Evolutionary conservation across 92 coral and sea anemone species (phyloP).

Genomic region (Muricea muricata): DNA sequence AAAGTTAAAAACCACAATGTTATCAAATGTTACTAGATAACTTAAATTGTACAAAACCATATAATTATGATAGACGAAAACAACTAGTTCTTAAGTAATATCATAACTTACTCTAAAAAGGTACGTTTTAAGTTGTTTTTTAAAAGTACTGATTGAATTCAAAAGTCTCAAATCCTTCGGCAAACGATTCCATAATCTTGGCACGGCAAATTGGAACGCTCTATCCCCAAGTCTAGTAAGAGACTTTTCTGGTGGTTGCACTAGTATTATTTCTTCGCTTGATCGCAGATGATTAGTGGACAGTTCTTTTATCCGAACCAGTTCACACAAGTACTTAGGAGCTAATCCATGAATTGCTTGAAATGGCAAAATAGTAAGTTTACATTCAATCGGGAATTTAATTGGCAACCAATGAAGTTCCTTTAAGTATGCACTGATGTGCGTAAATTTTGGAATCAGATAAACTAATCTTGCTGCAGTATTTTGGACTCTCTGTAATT

Average conservation of each 20-base stretch:
- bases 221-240: slow-evolving; percentile 28
- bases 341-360: too few species aligned
- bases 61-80: too few species aligned
- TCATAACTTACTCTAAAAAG: slow-evolving; percentile 18
- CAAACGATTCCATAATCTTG: slow-evolving; percentile 34
- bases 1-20: too few species aligned
- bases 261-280: not conserved
- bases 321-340: too few species aligned
- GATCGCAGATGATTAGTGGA: not conserved
- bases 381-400: not conserved
- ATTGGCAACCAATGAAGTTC: too few species aligned
- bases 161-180: slow-evolving; percentile 9
- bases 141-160: not conserved
- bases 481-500: too few species aligned
- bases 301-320: not conserved
- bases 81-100: not conserved
- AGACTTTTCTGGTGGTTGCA: not conserved
- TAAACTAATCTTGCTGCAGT: too few species aligned
- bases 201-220: slow-evolving; percentile 30
- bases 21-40: too few species aligned
- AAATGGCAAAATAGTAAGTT: slow-evolving; percentile 13
- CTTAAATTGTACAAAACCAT: too few species aligned
- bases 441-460: not conserved
- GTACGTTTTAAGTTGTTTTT: slow-evolving; percentile 14
- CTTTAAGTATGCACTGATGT: not conserved